Conservation (phyloP, 2,888 invertebrate species). For the Periphyllus acericola region DNA sequence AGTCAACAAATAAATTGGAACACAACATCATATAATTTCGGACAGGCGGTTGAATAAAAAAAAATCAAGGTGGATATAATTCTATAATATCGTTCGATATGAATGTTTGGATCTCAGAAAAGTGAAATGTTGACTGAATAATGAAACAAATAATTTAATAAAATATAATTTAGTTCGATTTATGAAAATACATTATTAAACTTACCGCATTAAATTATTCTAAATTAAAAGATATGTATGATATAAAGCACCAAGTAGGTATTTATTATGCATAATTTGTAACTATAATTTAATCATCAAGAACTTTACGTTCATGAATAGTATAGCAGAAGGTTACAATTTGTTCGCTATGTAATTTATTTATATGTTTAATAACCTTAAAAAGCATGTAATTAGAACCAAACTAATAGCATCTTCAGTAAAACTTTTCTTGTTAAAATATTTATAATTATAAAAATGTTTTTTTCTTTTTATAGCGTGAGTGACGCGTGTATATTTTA, state of each 20-base stretch:
- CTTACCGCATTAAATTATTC: not conserved
- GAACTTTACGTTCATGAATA: constrained; percentile 28
- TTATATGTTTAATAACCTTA: constrained; percentile 21
- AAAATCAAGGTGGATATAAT: too few species aligned
- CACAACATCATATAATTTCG: too few species aligned
- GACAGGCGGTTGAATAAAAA: too few species aligned
- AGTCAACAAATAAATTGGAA: too few species aligned
- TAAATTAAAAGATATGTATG: not conserved
- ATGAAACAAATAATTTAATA: too few species aligned
- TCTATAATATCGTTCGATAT: too few species aligned
- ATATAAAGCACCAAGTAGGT: not conserved
- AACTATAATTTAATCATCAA: constrained; percentile 25
- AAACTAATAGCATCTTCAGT: not conserved
- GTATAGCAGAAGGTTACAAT: constrained; percentile 2
- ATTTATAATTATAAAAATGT: not conserved
- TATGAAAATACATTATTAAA: not conserved
- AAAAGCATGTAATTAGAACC: constrained; percentile 27
- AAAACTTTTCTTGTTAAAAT: constrained; percentile 14
- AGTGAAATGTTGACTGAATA: too few species aligned
- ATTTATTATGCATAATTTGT: constrained; percentile 1
- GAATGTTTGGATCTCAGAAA: too few species aligned
- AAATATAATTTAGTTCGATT: not conserved
- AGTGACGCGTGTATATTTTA: not conserved
- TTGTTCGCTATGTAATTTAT: not conserved
- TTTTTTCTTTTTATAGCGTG: not conserved